Conservation (phyloP, 2,797 vertebrate species). For the Artibeus jamaicensis region DNA sequence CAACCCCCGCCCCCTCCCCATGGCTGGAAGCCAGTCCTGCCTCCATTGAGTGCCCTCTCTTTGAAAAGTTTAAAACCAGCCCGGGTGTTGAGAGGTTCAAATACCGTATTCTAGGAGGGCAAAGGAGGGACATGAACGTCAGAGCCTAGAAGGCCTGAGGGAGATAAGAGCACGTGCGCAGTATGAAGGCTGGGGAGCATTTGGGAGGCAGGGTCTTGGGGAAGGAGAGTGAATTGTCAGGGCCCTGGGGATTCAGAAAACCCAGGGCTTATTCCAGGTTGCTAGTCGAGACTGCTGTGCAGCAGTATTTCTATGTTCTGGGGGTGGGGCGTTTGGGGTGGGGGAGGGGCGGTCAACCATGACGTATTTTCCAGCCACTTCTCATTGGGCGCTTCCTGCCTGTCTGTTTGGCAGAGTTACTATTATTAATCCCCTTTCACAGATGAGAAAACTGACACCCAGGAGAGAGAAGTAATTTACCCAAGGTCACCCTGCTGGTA, state of each 20-base stretch:
- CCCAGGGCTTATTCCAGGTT: neutral
- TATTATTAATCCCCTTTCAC: neutral
- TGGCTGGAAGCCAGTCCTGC: neutral
- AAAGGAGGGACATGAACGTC: no score
- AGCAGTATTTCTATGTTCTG: fast-evolving
- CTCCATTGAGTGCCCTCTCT: neutral
- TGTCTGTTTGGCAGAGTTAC: neutral
- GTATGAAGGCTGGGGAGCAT: no score
- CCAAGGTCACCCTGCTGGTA: neutral
- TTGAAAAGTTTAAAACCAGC: neutral
- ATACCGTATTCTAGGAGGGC: neutral
- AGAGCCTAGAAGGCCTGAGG: no score
- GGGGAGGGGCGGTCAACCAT: neutral
- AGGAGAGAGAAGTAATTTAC: neutral
- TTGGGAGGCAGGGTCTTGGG: neutral
- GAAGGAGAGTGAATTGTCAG: neutral
- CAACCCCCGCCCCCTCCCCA: neutral
- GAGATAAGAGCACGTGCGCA: neutral
- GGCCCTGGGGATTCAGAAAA: neutral
- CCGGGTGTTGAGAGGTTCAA: neutral
- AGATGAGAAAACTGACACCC: neutral
- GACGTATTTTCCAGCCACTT: neutral
- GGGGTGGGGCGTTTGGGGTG: neutral
- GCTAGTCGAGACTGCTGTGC: no score
- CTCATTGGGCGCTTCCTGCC: no score